Percentiles rank a stretch among this genome's conserved stretches.
These are phyloP conservation scores for Etheostoma nigrum DNA, from an alignment of 2,797 vertebrate species.

Conservation along the genomic window DNA sequence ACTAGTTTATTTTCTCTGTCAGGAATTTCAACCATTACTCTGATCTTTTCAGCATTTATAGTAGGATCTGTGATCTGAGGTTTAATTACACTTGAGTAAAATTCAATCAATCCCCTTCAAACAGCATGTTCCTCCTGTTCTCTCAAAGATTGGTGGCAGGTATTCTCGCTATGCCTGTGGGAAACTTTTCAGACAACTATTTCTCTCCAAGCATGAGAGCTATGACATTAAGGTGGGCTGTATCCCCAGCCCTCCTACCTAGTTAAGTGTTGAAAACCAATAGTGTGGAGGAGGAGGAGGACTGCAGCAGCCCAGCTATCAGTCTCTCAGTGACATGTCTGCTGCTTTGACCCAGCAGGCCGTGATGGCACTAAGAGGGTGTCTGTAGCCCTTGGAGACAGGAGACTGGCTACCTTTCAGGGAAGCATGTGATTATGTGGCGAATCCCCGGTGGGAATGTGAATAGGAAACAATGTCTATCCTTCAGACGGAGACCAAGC, in stretches of 20 bases:
- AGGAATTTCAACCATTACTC: slow-evolving; percentile 24
- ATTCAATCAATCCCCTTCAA: slow-evolving; percentile 55
- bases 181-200: slow-evolving; percentile 59
- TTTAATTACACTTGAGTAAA: slow-evolving; percentile 56
- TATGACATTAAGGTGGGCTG: slow-evolving; percentile 55
- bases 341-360: slow-evolving; percentile 54
- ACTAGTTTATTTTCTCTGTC: slow-evolving; percentile 26
- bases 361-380: slow-evolving; percentile 48
- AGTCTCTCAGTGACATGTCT: slow-evolving; percentile 51
- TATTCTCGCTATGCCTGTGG: slow-evolving; percentile 47
- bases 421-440: slow-evolving; percentile 67
- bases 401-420: slow-evolving; percentile 55
- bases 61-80: slow-evolving; percentile 40
- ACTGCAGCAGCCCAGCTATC: slow-evolving; percentile 52
- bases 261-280: slow-evolving; percentile 48
- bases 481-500: slow-evolving; percentile 29
- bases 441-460: slow-evolving; percentile 40
- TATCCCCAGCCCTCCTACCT: slow-evolving; percentile 47
- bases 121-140: slow-evolving; percentile 41
- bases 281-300: slow-evolving; percentile 36
- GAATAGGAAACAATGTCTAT: slow-evolving; percentile 48
- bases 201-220: slow-evolving; percentile 43
- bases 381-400: slow-evolving; percentile 68
- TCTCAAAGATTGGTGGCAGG: slow-evolving; percentile 27
- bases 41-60: slow-evolving; percentile 41